Evolutionary conservation across 2,888 invertebrate species (phyloP).

Genomic region (Leptinotarsa juncta): DNA sequence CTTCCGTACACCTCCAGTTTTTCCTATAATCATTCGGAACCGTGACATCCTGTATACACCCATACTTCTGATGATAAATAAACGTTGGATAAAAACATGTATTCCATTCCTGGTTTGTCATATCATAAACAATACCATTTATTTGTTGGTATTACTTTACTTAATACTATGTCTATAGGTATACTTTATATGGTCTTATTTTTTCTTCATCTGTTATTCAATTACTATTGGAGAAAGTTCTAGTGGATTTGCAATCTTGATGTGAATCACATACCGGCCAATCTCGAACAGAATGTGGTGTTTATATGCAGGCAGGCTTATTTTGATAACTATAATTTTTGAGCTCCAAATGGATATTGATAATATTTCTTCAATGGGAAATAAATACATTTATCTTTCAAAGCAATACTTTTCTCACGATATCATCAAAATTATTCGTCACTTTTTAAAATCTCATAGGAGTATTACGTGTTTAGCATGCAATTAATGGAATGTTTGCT

Average conservation of each 20-base stretch:
- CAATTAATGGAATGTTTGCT: too few species aligned
- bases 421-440: too few species aligned
- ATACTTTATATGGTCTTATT: constrained; percentile 18
- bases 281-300: background rate
- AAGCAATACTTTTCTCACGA: too few species aligned
- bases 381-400: too few species aligned
- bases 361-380: too few species aligned
- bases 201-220: constrained; percentile 16
- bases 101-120: background rate
- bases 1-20: background rate
- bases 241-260: background rate
- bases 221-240: constrained; percentile 23
- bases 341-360: background rate
- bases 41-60: constrained; percentile 12
- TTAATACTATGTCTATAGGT: constrained; percentile 4
- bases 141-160: constrained; percentile 12
- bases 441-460: too few species aligned
- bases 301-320: background rate
- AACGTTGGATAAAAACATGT: constrained; percentile 1
- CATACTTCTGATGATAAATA: constrained; percentile 3
- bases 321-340: background rate
- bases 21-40: background rate
- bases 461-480: too few species aligned
- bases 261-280: background rate
- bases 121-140: constrained; percentile 24